phyloP scores from a whole-genome alignment of 2,113 vertebrate species.

The Ondatra zibethicus region DNA sequence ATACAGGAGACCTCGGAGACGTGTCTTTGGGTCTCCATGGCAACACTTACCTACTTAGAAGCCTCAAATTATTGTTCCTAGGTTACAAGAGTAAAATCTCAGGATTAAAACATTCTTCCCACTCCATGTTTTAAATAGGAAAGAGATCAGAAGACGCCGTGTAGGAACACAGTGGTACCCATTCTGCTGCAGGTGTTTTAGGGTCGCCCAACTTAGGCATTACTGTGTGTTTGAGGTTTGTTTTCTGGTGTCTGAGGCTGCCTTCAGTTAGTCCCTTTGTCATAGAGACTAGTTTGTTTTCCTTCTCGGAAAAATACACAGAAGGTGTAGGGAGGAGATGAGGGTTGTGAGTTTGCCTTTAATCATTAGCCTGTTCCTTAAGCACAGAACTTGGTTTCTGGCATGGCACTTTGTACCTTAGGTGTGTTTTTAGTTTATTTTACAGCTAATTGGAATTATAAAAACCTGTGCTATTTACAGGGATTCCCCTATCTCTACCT shows the following conservation, averaged over 20 bases:
- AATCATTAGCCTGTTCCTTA: neutral
- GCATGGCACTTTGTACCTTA: neutral
- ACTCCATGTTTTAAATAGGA: slow-evolving; percentile 65
- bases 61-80: slow-evolving; percentile 75
- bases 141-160: slow-evolving; percentile 20
- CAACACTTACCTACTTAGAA: slow-evolving; percentile 72
- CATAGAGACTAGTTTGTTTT: slow-evolving; percentile 28
- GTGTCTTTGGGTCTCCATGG: slow-evolving; percentile 75
- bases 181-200: neutral
- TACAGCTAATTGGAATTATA: neutral
- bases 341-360: neutral
- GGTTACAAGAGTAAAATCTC: slow-evolving; percentile 68
- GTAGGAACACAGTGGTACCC: neutral
- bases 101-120: slow-evolving; percentile 64
- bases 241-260: neutral
- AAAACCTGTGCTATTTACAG: too few relatives aligned
- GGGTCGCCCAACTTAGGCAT: neutral
- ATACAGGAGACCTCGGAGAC: slow-evolving; percentile 14
- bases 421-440: neutral
- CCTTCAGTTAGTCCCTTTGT: slow-evolving; percentile 32
- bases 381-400: slow-evolving; percentile 40
- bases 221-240: neutral
- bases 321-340: neutral
- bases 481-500: neutral
- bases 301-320: neutral